These are phyloP conservation scores for Cardinalis cardinalis DNA, from an alignment of 2,113 vertebrate species.

Conservation along the genomic window DNA sequence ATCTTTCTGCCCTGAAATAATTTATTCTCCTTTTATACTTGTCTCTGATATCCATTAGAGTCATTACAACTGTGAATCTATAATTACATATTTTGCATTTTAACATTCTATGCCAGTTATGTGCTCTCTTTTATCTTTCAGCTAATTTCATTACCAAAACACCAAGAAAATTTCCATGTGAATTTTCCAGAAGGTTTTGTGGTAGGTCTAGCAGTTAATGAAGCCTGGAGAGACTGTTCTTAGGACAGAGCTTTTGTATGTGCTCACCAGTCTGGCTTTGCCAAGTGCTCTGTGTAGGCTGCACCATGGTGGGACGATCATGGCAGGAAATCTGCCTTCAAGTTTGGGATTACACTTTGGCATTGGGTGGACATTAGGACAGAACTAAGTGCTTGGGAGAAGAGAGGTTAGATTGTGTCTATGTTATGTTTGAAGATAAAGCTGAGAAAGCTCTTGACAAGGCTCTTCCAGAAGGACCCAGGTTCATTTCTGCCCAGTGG, in stretches of 20 bases:
- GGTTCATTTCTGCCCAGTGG: not conserved
- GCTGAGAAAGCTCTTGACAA: not conserved
- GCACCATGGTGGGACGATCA: not conserved
- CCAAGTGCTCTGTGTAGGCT: not conserved
- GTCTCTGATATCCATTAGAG: conserved; percentile 51
- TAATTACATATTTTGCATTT: conserved; percentile 53
- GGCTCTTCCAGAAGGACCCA: not conserved
- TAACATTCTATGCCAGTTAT: conserved; percentile 4
- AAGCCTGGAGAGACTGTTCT: not conserved
- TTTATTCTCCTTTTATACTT: conserved; percentile 44
- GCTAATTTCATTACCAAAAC: conserved; percentile 23
- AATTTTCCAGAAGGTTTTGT: not conserved
- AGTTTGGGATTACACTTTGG: not conserved
- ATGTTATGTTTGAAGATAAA: not conserved
- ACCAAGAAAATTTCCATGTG: not conserved
- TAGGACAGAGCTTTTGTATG: not conserved
- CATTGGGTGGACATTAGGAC: not conserved
- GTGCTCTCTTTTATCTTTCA: conserved; percentile 24
- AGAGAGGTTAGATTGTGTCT: not conserved
- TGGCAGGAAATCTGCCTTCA: not conserved
- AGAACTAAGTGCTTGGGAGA: not conserved
- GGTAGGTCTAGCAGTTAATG: not conserved
- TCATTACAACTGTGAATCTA: conserved; percentile 39
- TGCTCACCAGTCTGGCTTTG: not conserved
- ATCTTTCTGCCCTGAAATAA: conserved; percentile 48